phyloP scores from a whole-genome alignment of 1,140 invertebrate genomes.

The Sesamia nonagrioides region DNA sequence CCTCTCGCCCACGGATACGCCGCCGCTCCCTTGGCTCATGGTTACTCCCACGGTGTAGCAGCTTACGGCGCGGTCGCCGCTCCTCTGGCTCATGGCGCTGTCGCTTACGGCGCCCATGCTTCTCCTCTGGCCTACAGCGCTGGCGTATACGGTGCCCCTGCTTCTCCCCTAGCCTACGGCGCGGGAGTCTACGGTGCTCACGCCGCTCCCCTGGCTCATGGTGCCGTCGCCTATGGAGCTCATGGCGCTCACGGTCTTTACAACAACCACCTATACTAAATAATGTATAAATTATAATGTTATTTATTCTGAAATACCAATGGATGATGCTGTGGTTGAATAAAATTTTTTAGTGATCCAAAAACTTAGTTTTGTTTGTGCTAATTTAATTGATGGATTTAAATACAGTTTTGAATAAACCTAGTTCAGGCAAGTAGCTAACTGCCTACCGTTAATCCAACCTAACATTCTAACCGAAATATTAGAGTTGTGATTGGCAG shows the following conservation, averaged over 20 bases:
- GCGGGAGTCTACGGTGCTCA: constrained; percentile 55
- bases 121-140: constrained; percentile 56
- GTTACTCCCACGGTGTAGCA: constrained; percentile 48
- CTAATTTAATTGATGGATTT: too few relatives aligned
- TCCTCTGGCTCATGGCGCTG: constrained; percentile 58
- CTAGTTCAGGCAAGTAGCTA: too few relatives aligned
- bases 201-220: constrained; percentile 61
- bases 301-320: constrained; percentile 23
- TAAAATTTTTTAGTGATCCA: too few relatives aligned
- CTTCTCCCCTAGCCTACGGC: constrained; percentile 61
- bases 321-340: constrained; percentile 66
- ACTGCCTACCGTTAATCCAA: too few relatives aligned
- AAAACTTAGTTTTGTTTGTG: too few relatives aligned
- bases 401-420: too few relatives aligned
- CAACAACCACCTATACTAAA: constrained; percentile 54
- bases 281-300: constrained; percentile 11
- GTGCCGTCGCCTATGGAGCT: constrained; percentile 44
- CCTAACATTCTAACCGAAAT: too few relatives aligned
- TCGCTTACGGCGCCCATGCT: constrained; percentile 57
- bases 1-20: constrained; percentile 56
- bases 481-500: too few relatives aligned
- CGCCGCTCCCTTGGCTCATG: constrained; percentile 56
- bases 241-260: constrained; percentile 65
- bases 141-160: constrained; percentile 50
- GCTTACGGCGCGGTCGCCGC: constrained; percentile 55